Evolutionary conservation across 2,888 invertebrate genomes (phyloP), one percentile per base, ranked within the genome.

Genomic region (Drosophila putrida): DNA sequence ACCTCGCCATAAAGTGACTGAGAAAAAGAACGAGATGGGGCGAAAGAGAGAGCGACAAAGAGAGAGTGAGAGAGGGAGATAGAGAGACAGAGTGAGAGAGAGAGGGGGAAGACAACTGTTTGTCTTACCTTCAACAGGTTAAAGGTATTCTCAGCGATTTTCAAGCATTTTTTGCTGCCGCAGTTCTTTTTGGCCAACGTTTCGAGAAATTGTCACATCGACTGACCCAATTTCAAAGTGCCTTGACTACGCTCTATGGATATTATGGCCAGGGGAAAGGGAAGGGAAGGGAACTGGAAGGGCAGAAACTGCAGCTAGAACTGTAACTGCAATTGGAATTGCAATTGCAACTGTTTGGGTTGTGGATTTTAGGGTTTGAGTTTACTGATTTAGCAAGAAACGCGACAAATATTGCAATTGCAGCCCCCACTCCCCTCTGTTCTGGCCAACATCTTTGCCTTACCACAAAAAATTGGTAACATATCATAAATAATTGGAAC

Each of bases 301-400:
- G 43, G 28, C 31, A 28, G 53, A n/a, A n/a, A 8, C 9, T 43
- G 39, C 15, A 38, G 36, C 41, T 60, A 25, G 25, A 44, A 55
- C 33, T 51, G 55, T 25, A 39, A 55, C 47, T 51, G 62, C 8
- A 35, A 33, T 25, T 50, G n/a, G n/a, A n/a, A 41, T 5, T 43
- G 38, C 41, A 11, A 50, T 11, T 63, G 66, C 61, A 28, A 15
- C 36, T 57, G 55, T 54, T 49, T 44, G 59, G 57, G 51, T 39
- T 50, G 75, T 65, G 53, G 54, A 53, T 72, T 69, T 71, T 20
- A 20, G 20, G 51, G 43, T 50, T 78, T 65, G 53, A 58, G 55
- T 72, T 69, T 71, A 77, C 83, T 86, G 81, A 82, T 64, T 86
- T 88, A 51, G 88, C 86, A 86, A 84, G 88, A 88, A 82, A 74